Percentiles rank a stretch among this genome's conserved stretches.
Conservation (phyloP, 2,888 invertebrate species). For the Lepidocyrtinus sp. region DNA sequence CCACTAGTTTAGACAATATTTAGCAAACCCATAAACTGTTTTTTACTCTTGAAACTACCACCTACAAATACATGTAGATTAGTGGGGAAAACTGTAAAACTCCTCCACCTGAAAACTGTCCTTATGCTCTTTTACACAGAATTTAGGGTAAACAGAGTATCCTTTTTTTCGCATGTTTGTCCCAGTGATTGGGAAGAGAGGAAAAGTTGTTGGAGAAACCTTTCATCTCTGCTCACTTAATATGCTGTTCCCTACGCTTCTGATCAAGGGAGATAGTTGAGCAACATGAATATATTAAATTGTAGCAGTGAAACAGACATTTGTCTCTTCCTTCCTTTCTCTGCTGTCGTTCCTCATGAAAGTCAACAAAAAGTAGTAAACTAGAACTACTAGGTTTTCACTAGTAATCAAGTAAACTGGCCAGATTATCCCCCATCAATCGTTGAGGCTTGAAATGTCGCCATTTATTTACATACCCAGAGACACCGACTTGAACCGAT, state of each 20-base stretch:
- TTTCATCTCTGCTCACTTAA: conserved; percentile 3
- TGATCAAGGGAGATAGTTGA: conserved; percentile 2
- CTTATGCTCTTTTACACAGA: no score
- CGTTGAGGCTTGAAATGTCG: conserved; percentile 61
- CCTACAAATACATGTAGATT: background rate
- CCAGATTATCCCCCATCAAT: conserved; percentile 60
- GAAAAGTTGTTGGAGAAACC: background rate
- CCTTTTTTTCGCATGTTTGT: background rate
- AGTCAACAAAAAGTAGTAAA: conserved; percentile 7
- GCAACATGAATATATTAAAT: background rate
- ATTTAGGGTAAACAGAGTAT: no score
- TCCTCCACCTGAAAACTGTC: no score
- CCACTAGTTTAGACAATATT: no score
- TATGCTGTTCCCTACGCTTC: background rate
- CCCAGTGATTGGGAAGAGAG: background rate
- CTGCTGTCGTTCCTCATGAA: background rate
- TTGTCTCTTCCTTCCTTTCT: background rate
- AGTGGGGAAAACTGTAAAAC: background rate
- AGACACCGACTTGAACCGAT: conserved; percentile 23
- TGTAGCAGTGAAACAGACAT: background rate
- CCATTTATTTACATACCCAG: conserved; percentile 61
- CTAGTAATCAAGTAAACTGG: conserved; percentile 59
- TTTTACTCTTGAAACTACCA: background rate
- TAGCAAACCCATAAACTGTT: background rate
- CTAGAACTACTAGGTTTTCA: conserved; percentile 15